Conservation (phyloP, 2,888 invertebrate genomes). For the Zaprionus obscuricornis region DNA sequence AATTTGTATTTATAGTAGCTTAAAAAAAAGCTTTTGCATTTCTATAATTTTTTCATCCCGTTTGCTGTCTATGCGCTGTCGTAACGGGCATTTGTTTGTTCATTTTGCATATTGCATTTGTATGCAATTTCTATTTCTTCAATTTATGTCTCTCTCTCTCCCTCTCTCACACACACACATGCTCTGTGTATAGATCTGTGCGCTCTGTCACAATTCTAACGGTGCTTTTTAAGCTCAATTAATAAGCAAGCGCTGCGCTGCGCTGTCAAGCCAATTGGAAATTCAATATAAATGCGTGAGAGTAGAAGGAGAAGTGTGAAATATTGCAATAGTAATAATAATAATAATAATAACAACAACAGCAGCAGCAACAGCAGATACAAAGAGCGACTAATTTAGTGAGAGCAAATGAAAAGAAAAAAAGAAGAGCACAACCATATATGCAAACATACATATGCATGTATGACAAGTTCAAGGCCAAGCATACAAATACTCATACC, state of each 20-base stretch:
- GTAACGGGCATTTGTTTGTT: no score
- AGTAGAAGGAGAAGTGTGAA: neutral
- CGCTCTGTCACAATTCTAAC: conserved; percentile 9
- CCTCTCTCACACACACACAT: no score
- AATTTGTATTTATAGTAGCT: no score
- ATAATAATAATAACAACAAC: neutral
- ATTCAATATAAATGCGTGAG: conserved; percentile 2
- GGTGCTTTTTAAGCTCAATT: conserved; percentile 9
- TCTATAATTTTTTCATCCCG: no score
- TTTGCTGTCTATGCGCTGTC: no score
- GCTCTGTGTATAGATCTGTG: no score
- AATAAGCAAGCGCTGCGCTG: conserved; percentile 21
- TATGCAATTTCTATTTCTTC: no score
- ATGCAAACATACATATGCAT: neutral
- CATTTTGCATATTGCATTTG: no score
- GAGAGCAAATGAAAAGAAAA: neutral
- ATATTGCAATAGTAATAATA: neutral
- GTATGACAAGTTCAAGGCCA: conserved; percentile 58
- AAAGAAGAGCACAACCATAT: neutral
- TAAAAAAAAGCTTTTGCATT: no score
- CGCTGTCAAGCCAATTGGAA: conserved; percentile 13
- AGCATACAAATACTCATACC: neutral
- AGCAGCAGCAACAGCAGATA: no score
- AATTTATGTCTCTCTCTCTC: no score
- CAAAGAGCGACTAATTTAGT: neutral